phyloP scores from a whole-genome alignment of 2,113 vertebrate species.

The Corythornis vintsioides region DNA sequence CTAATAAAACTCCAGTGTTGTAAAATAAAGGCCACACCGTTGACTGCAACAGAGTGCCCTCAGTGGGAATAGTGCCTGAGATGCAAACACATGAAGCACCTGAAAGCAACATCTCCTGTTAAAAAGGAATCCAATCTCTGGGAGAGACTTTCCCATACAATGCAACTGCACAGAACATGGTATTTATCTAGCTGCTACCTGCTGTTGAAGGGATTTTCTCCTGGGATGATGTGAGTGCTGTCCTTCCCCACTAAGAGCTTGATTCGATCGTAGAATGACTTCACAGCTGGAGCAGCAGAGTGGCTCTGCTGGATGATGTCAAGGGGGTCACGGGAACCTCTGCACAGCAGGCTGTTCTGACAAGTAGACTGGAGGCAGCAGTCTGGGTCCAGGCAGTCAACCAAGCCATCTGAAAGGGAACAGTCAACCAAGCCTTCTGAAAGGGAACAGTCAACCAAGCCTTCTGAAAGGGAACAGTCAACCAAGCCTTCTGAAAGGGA shows the following conservation, averaged over 20 bases:
- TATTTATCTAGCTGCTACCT: constrained; percentile 74
- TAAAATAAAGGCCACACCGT: not conserved
- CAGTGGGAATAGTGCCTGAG: not conserved
- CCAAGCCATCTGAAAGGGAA: constrained; percentile 88
- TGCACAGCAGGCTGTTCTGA: constrained; percentile 93
- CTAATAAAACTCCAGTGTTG: not conserved
- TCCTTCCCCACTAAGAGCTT: constrained; percentile 95
- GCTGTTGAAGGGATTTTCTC: constrained; percentile 96
- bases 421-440: constrained; percentile 97
- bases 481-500: constrained; percentile 90
- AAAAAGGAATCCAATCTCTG: not conserved
- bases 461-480: constrained; percentile 90
- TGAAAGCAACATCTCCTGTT: not conserved
- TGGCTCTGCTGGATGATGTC: constrained; percentile 94
- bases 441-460: constrained; percentile 89
- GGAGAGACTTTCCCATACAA: not conserved
- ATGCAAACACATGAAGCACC: not conserved
- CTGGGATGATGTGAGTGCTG: constrained; percentile 95
- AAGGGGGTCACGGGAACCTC: constrained; percentile 92
- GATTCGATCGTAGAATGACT: constrained; percentile 96
- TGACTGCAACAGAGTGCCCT: not conserved
- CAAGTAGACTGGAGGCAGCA: constrained; percentile 97
- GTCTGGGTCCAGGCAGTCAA: constrained; percentile 98
- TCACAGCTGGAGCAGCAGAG: constrained; percentile 79
- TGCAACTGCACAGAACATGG: not conserved